Base-by-base conservation (phyloP, 1,140 invertebrate genomes). In the Zophobas morio region DNA sequence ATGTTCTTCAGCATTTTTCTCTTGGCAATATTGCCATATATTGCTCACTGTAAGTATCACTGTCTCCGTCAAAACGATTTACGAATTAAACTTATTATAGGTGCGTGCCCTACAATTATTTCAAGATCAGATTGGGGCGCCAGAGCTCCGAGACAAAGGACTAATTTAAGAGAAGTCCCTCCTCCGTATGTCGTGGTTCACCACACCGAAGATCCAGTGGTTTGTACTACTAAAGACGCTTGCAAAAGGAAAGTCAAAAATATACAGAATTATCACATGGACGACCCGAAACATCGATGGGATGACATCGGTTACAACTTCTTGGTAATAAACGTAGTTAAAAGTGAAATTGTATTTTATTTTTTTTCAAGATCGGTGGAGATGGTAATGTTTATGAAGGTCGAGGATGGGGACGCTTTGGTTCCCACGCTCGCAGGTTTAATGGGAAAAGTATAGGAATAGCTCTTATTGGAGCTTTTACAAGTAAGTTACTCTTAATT, bases 381-480 rank as follows among this genome's bases (percentile, higher is more conserved):
- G 89, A 91, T 78, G 90, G 89, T 35, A 82, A 86, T 1, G 87
- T 89, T 0, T 91, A 90, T 80, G 92, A 93, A 83, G 94, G 93
- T 1, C 89, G 94, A 5, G 94, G 93, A 1, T 95, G 93, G 93
- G 87, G 89, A 20, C 82, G 84, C 0, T 75, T 89, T 0, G 94
- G 94, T 0, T 91, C 92, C 0, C 93, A 95, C 80, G 88, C 92
- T 1, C 84, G 88, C 6, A 88, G 87, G 51, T 93, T 92, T 84
- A 95, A 95, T 82, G 82, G 81, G 34, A 88, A 90, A 63, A 91
- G 91, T 70, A 88, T 94, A 36, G 92, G 92, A 34, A 90, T 93
- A 76, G 91, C 90, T 70, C 84, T 93, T 20, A 88, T 92, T 80
- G 90, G 90, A 72, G 88, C 88, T 76, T 90, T 89, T 84, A 85